Evolutionary conservation across 2,113 vertebrate genomes (phyloP).

Genomic region (Pithys albifrons): DNA sequence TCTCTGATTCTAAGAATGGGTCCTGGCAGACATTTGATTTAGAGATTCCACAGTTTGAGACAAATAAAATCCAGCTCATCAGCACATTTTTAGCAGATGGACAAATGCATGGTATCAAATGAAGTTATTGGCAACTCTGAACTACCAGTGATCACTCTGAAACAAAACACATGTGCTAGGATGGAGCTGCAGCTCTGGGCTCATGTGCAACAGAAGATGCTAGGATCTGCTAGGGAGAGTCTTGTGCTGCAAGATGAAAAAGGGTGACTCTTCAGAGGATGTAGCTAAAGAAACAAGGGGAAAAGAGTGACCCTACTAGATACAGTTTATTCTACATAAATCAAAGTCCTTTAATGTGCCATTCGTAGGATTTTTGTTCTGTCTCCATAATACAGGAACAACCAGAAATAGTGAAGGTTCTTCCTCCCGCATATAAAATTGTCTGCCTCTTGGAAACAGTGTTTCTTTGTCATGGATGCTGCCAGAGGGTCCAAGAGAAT

Average conservation of each 20-base stretch:
- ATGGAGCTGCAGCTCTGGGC: neutral
- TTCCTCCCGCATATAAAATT: accelerated
- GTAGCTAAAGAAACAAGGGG: neutral
- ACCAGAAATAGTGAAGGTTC: neutral
- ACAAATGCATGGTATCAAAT: neutral
- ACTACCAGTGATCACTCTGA: neutral
- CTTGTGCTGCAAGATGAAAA: neutral
- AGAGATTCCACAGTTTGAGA: neutral
- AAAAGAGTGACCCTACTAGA: neutral
- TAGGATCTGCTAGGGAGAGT: neutral
- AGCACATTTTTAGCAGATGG: neutral
- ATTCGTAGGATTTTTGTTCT: neutral
- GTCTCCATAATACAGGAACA: neutral
- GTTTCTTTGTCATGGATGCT: neutral
- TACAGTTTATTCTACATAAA: neutral
- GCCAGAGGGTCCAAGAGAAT: neutral
- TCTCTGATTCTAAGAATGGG: neutral
- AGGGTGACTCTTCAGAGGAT: neutral
- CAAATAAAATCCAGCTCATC: neutral
- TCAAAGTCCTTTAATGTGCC: neutral
- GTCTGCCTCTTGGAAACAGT: neutral
- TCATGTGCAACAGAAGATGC: neutral
- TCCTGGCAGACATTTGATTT: neutral
- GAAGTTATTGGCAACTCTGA: neutral
- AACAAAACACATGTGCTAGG: neutral